Evolutionary conservation across 2,888 invertebrate species (phyloP).

Genomic region (Mesochorus sp.): DNA sequence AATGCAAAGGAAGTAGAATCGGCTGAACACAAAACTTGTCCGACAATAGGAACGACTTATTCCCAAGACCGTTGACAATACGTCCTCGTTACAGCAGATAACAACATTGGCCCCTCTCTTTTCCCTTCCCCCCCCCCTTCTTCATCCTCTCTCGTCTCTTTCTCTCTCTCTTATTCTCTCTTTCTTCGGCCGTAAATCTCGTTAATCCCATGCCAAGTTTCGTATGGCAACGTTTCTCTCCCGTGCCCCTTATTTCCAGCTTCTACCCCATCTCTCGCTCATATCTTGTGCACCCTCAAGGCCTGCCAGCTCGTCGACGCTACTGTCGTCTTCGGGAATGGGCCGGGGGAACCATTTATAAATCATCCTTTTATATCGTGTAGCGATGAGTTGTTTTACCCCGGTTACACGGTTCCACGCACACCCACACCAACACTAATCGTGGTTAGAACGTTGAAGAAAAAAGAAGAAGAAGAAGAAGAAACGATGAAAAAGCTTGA

Average conservation of each 20-base stretch:
- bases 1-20: not conserved
- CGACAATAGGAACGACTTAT: constrained; percentile 45
- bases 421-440: not conserved
- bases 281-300: constrained; percentile 47
- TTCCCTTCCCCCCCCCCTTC: not conserved
- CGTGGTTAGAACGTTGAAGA: not conserved
- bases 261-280: constrained; percentile 16
- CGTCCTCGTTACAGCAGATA: constrained; percentile 62
- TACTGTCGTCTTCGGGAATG: constrained; percentile 15
- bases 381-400: constrained; percentile 53
- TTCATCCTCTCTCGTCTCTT: constrained; percentile 18
- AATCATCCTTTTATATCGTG: constrained; percentile 60
- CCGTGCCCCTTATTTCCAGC: not conserved
- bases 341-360: constrained; percentile 54
- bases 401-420: not conserved
- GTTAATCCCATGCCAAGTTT: constrained; percentile 62
- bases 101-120: constrained; percentile 47
- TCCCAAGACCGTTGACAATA: constrained; percentile 56
- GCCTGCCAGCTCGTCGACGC: constrained; percentile 39
- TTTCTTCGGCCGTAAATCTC: constrained; percentile 60
- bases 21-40: constrained; percentile 16
- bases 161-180: constrained; percentile 16
- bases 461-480: not conserved
- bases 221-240: constrained; percentile 44
- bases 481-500: too few relatives aligned